Base-by-base conservation (phyloP, 2,888 invertebrate genomes). In the Drosophila bunnanda region DNA sequence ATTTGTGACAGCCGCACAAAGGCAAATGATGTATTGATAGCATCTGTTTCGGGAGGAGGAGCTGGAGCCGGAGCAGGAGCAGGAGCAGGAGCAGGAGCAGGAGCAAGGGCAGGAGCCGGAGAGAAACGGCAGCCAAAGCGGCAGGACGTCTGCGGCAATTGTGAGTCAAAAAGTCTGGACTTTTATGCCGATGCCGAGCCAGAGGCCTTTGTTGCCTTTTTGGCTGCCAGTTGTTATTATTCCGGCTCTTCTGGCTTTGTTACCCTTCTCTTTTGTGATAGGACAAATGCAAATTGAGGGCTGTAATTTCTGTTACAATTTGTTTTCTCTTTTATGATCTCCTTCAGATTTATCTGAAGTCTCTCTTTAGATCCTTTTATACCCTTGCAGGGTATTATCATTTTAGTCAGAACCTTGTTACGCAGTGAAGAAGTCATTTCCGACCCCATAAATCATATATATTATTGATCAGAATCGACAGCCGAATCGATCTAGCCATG, bases 11-110 rank as follows among this genome's bases (percentile, higher is more conserved):
- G 82, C 82, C 70, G 73, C 75, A 84, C 84, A 84, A 84, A 84
- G 84, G 80, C 84, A 87, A 84, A 82, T 88, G 86, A 88, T 86
- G 88, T 83, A 87, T 88, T 88, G 87, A 88, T 88, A 84, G 80
- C 86, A 87, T 86, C 87, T 87, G 82, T 85, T 87, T 68, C 82
- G 86, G 82, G 70, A 80, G 85, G 75, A 65, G 52, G 61, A 72
- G 77, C 76, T 54, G 75, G 46, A 25, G 20, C 59, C 60, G 59
- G 52, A 79, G 75, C 68, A 57, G 62, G 39, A 32, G 48, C 12
- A 30, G 12, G 5, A 77, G 75, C 64, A 62, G 64, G 39, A 50
- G 34, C 20, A 10, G 15, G 7, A 20, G 52, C 15, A 5, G 30
- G 53, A 38, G 50, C 64, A 62, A 60, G 39, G 32, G 34, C 20